A percentile compares a stretch with the other conserved stretches of the same genome.
Conservation (phyloP, 2,888 invertebrate species). For the Teleogryllus oceanicus region DNA sequence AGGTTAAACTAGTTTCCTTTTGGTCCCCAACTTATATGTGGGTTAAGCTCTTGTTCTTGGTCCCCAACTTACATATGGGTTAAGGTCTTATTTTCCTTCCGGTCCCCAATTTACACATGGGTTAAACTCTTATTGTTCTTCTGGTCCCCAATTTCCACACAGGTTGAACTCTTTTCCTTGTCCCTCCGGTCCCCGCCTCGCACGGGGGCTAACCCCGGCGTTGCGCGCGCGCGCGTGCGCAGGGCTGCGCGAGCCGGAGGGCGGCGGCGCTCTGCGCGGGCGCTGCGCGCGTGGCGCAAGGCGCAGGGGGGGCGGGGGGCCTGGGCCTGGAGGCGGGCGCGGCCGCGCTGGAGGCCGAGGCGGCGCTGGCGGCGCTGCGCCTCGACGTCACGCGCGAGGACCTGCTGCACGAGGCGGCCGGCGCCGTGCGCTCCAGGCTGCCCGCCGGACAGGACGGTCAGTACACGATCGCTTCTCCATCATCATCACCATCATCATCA, state of each 20-base stretch:
- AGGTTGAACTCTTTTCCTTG: background rate
- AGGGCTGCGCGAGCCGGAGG: background rate
- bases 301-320: background rate
- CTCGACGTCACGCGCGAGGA: slow-evolving; percentile 79
- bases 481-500: background rate
- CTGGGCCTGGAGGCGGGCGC: slow-evolving; percentile 38
- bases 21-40: too few relatives aligned
- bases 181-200: too few relatives aligned
- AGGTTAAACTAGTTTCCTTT: too few relatives aligned
- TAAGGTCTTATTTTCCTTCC: background rate
- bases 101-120: background rate
- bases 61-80: background rate
- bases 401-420: slow-evolving; percentile 72
- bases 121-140: background rate
- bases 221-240: background rate
- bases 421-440: slow-evolving; percentile 72
- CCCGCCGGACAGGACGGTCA: slow-evolving; percentile 79
- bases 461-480: slow-evolving; percentile 33
- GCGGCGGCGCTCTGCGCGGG: background rate
- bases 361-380: slow-evolving; percentile 65
- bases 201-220: too few relatives aligned
- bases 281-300: background rate
- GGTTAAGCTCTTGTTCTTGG: too few relatives aligned
- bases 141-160: background rate
- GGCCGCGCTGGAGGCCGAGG: slow-evolving; percentile 38